Conservation (phyloP, 2,113 vertebrate genomes). For the Paramisgurnus dabryanus region DNA sequence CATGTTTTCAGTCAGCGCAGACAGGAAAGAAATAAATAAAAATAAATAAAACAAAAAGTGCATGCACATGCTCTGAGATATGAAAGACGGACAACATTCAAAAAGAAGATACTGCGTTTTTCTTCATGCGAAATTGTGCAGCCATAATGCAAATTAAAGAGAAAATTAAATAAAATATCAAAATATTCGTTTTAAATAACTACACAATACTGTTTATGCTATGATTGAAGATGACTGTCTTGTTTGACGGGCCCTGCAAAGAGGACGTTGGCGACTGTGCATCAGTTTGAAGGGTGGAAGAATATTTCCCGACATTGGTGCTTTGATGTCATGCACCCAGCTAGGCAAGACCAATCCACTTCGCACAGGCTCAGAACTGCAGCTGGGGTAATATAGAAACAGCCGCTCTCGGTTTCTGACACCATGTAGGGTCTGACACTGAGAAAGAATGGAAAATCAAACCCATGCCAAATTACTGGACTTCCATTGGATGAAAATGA, state of each 20-base stretch:
- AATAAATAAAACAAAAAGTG: too few species aligned
- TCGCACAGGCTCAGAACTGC: conserved; percentile 45
- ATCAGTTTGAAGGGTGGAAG: conserved; percentile 31
- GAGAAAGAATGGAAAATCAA: conserved; percentile 66
- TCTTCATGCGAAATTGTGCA: too few species aligned
- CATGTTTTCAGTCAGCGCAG: too few species aligned
- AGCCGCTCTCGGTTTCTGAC: conserved; percentile 57
- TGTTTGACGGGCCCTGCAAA: neutral
- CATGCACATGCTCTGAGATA: too few species aligned
- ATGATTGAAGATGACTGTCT: neutral
- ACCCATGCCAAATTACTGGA: conserved; percentile 45
- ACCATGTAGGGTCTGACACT: conserved; percentile 56
- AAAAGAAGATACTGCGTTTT: too few species aligned
- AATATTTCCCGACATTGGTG: conserved; percentile 4
- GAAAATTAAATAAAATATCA: too few species aligned
- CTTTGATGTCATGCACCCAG: conserved; percentile 59
- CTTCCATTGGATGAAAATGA: conserved; percentile 63
- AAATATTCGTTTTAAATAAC: too few species aligned
- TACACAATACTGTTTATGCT: too few species aligned
- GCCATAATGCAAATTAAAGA: too few species aligned
- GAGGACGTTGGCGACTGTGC: neutral
- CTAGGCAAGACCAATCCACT: conserved; percentile 48
- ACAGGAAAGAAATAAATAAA: too few species aligned
- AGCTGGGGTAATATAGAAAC: conserved; percentile 24
- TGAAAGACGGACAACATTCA: too few species aligned